Percentiles rank a stretch among this genome's conserved stretches.
phyloP scores from a whole-genome alignment of 1,140 invertebrate genomes.

The Paralvinella palmiformis region DNA sequence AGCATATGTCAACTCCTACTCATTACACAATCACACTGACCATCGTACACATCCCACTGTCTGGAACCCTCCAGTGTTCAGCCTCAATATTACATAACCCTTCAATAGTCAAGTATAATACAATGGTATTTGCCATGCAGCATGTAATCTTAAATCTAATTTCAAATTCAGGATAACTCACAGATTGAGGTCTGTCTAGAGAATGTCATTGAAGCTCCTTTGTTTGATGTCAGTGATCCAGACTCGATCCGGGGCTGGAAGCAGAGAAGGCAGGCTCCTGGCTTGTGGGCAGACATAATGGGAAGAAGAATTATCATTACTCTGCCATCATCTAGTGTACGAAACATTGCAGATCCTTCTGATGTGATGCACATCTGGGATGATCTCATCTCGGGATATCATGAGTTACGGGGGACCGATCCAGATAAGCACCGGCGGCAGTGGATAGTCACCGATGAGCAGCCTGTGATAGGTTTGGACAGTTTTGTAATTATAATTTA shows the following conservation, averaged over 20 bases:
- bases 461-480: conserved; percentile 20
- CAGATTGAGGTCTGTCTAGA: conserved; percentile 1
- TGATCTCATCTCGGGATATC: conserved; percentile 18
- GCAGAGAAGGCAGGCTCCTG: conserved; percentile 13
- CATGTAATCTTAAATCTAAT: too few species aligned
- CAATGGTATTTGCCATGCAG: too few species aligned
- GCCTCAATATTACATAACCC: too few species aligned
- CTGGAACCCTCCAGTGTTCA: too few species aligned
- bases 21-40: too few species aligned
- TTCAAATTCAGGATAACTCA: background rate
- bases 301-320: conserved; percentile 26
- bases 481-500: too few species aligned
- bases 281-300: conserved; percentile 28
- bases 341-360: conserved; percentile 20
- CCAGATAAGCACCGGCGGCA: conserved; percentile 10
- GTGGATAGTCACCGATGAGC: conserved; percentile 28
- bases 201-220: conserved; percentile 9
- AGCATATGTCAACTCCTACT: too few species aligned
- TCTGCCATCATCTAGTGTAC: conserved; percentile 21
- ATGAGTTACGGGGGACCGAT: conserved; percentile 23
- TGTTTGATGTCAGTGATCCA: conserved; percentile 5
- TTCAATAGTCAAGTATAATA: too few species aligned
- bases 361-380: conserved; percentile 24
- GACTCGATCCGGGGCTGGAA: conserved; percentile 10
- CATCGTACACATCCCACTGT: too few species aligned